Evolutionary conservation across 2,888 invertebrate genomes (phyloP), one percentile per base, ranked within the genome.

Genomic region (Syritta pipiens): DNA sequence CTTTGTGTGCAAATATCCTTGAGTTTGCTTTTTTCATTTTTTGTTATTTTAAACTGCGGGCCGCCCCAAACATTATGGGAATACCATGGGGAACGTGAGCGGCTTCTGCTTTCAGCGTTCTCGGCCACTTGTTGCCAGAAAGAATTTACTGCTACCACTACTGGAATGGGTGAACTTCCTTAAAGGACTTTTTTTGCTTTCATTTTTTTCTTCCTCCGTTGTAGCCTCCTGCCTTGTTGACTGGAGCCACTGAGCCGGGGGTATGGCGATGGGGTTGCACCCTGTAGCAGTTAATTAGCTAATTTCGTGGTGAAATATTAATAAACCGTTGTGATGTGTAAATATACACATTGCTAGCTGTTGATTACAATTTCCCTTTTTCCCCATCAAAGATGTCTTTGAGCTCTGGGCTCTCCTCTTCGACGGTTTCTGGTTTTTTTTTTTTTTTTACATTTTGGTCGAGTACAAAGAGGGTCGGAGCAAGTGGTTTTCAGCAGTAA

Each of bases 221-320:
- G 37, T n/a, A n/a, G n/a, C n/a, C n/a, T n/a, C n/a, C n/a, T n/a
- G 2, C 14, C 4, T 42, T 28, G 26, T 48, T 51, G 26, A 22
- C 19, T 59, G 14, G 48, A 12, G 57, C 37, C 24, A 37, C n/a
- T n/a, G n/a, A n/a, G n/a, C n/a, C 3, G 4, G 20, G 9, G 20
- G 57, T 14, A 10, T 40, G 10, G 40, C 30, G 48, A 65, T 59
- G 49, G 59, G 59, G 46, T 53, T 65, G 53, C 65, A 32, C 59
- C 74, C 72, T 22, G 42, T 67, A 74, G 82, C 81, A 83, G 82
- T 83, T 83, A 83, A 83, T 83, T 83, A 81, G 83, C 83, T 83
- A 83, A 83, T 83, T 83, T 83, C 72, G 72, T 77, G 81, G 75
- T 83, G 60, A 83, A 83, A 82, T 83, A 83, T 83, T 83, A 83